Conservation (phyloP, 2,797 vertebrate genomes). For the Ceyx erithaca region DNA sequence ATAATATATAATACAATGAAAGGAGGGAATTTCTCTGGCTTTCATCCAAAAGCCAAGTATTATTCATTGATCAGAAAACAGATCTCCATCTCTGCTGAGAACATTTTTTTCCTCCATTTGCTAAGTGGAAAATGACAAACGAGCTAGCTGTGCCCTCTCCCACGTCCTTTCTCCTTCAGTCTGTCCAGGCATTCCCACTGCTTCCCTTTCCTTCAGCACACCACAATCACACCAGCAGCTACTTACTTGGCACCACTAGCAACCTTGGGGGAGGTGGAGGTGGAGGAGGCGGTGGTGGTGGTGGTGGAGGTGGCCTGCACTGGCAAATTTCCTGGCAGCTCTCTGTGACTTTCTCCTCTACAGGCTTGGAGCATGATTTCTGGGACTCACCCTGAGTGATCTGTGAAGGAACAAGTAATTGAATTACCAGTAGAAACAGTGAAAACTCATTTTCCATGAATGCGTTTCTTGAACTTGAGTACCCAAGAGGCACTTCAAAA, state of each 20-base stretch:
- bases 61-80: slow-evolving; percentile 65
- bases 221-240: background rate
- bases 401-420: slow-evolving; percentile 66
- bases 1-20: background rate
- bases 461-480: background rate
- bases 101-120: slow-evolving; percentile 67
- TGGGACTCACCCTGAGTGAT: slow-evolving; percentile 90
- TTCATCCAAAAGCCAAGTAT: slow-evolving; percentile 42
- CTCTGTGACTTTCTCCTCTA: slow-evolving; percentile 86
- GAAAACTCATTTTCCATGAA: background rate
- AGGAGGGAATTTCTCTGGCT: slow-evolving; percentile 44
- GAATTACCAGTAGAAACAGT: slow-evolving; percentile 21
- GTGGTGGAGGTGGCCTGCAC: slow-evolving; percentile 90
- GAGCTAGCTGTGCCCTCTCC: slow-evolving; percentile 31
- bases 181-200: accelerated
- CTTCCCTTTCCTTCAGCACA: background rate
- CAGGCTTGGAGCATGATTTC: slow-evolving; percentile 91
- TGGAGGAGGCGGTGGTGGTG: slow-evolving; percentile 92
- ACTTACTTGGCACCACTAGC: slow-evolving; percentile 76
- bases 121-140: slow-evolving; percentile 72
- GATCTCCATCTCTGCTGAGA: slow-evolving; percentile 65
- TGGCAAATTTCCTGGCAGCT: slow-evolving; percentile 91
- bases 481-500: background rate
- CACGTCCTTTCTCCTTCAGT: background rate
- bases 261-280: slow-evolving; percentile 86